Percentiles rank a stretch among this genome's conserved stretches.
Evolutionary conservation across 2,113 vertebrate species (phyloP).

Genomic region (Petrocephalus zakoni): DNA sequence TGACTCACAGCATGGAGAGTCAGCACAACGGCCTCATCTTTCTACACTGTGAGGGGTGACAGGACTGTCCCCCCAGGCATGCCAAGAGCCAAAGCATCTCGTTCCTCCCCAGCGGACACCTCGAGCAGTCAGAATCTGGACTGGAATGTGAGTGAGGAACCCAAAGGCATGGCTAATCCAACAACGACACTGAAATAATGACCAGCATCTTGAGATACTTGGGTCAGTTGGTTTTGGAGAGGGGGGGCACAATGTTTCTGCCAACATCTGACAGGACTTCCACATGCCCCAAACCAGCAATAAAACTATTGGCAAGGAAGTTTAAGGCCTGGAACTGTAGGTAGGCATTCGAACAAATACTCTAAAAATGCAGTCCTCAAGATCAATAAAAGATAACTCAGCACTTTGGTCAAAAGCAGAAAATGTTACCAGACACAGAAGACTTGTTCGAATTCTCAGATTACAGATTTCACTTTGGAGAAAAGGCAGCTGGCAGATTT

Average conservation of each 20-base stretch:
- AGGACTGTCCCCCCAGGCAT: neutral
- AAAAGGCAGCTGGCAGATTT: neutral
- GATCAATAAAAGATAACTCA: neutral
- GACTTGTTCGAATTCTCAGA: neutral
- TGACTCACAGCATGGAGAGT: neutral
- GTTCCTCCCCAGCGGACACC: neutral
- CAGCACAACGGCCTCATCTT: neutral
- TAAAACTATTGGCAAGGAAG: neutral
- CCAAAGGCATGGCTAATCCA: neutral
- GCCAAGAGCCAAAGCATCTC: neutral
- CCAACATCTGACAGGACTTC: neutral
- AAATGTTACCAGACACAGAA: neutral
- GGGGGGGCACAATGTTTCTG: neutral
- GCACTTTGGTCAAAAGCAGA: neutral
- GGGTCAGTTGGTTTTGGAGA: neutral
- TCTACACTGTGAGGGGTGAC: neutral
- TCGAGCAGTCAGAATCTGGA: neutral
- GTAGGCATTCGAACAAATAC: neutral
- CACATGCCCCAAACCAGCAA: neutral
- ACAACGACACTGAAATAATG: neutral
- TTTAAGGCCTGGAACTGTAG: neutral
- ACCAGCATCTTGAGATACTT: neutral
- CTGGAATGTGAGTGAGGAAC: no score
- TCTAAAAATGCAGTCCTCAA: neutral
- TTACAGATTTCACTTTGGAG: neutral